phyloP scores from a whole-genome alignment of 2,888 invertebrate genomes.

The Pediacus dermestoides region DNA sequence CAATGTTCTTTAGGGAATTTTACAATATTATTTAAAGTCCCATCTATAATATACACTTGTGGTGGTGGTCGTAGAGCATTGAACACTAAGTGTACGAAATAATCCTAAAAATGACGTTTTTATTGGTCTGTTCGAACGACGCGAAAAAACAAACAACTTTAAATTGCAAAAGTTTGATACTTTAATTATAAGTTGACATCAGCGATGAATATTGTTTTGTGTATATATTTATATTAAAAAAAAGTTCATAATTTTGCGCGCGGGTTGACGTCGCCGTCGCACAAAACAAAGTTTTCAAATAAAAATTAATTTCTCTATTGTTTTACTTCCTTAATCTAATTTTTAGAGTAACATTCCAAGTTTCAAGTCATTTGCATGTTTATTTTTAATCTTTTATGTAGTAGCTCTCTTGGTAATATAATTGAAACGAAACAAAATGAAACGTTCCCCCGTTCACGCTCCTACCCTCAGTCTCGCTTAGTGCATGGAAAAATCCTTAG shows the following conservation, averaged over 20 bases:
- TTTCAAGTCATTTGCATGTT: too few relatives aligned
- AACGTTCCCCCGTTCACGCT: too few relatives aligned
- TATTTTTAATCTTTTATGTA: too few relatives aligned
- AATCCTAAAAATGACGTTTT: conserved; percentile 6
- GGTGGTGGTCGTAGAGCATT: too few relatives aligned
- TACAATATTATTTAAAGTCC: too few relatives aligned
- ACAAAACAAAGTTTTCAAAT: conserved; percentile 30
- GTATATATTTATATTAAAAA: conserved; percentile 17
- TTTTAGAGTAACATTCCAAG: too few relatives aligned
- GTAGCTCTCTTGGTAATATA: too few relatives aligned
- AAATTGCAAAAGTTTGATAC: conserved; percentile 34
- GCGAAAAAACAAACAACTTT: conserved; percentile 20
- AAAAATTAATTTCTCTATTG: conserved; percentile 40
- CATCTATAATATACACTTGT: too few relatives aligned
- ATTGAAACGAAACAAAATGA: too few relatives aligned
- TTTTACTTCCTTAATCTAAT: conserved; percentile 38
- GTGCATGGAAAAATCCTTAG: too few relatives aligned
- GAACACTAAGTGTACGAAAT: conserved; percentile 11
- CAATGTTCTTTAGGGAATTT: too few relatives aligned
- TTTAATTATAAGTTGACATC: conserved; percentile 34
- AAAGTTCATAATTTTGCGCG: conserved; percentile 32
- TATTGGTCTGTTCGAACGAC: conserved; percentile 6
- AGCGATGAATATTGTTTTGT: conserved; percentile 28
- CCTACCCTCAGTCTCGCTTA: too few relatives aligned
- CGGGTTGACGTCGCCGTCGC: conserved; percentile 18